Evolutionary conservation across 2,113 vertebrate species (phyloP), one percentile per base, ranked within the genome.

Genomic region (Phyllostomus hastatus): DNA sequence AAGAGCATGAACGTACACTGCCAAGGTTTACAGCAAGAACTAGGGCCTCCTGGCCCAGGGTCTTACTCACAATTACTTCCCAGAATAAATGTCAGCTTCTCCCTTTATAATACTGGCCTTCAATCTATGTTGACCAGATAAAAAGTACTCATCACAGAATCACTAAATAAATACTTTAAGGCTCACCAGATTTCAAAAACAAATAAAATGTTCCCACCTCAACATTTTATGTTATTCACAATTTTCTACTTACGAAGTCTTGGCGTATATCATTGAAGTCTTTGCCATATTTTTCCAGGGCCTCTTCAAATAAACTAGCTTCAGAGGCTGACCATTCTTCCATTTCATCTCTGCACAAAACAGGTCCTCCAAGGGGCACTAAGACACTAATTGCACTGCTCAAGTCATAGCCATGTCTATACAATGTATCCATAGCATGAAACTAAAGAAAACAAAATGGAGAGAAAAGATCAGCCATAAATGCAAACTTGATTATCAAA

Each of bases 181-280:
- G 41, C 26, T 94, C 43, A 67, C 10, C 33, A 90, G 22, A 88
- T 70, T 83, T 84, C 57, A 81, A 67, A 80, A 79, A 43, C 2
- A 73, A 24, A 90, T 6, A 86, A 84, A 91, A 70, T 86, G 83
- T 57, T 75, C n/a, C 35, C 59, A 69, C 1, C 31, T 26, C 61
- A 33, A 80, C 10, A 48, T 69, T 92, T 92, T 67, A 43, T n/a
- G 67, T 64, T 64, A 86, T 38, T 80, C 38, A 43, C 17, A 50
- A 41, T 90, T 80, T 82, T 10, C 52, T 90, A 99, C 99, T 99
- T 98, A 99, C 99, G 98, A 99, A 99, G 98, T 99, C 99, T 99
- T 99, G 99, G 98, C 99, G 99, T 97, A 99, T 99, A 97, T 99
- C 99, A 70, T 99, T 99, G 98, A 99, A 99, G 98, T 99, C 99